These are phyloP conservation scores for Pangasius sanitwongsei DNA, from an alignment of 2,797 vertebrate genomes.

Conservation along the genomic window DNA sequence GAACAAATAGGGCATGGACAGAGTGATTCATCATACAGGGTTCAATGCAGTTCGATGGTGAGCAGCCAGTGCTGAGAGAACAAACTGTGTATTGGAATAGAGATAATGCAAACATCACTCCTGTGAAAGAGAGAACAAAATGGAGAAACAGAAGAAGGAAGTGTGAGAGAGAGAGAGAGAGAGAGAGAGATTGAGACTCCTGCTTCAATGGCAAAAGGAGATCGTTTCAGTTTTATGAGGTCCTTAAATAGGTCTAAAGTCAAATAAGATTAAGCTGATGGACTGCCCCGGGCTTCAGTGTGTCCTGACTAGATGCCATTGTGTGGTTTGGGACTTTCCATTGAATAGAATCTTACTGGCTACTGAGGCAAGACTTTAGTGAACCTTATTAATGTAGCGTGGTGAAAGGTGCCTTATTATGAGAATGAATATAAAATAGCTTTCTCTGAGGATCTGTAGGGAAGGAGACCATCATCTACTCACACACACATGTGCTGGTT, in stretches of 20 bases:
- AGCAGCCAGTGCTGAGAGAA: constrained; percentile 15
- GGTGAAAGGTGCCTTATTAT: constrained; percentile 50
- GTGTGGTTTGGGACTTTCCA: constrained; percentile 42
- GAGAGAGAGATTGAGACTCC: constrained; percentile 14
- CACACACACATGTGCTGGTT: not conserved
- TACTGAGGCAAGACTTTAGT: constrained; percentile 51
- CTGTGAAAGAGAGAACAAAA: not conserved
- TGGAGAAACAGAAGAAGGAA: not conserved
- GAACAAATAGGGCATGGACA: constrained; percentile 17
- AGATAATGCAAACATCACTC: constrained; percentile 10
- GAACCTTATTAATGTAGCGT: constrained; percentile 54
- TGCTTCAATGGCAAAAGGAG: constrained; percentile 33
- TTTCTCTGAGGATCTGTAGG: constrained; percentile 39
- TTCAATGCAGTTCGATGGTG: constrained; percentile 3
- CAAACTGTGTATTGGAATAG: constrained; percentile 20
- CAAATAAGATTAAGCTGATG: constrained; percentile 51
- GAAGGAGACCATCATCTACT: constrained; percentile 10
- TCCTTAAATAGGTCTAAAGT: constrained; percentile 47
- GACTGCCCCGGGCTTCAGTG: constrained; percentile 28
- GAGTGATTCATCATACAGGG: constrained; percentile 22
- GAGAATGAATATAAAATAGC: constrained; percentile 45
- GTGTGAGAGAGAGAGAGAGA: not conserved
- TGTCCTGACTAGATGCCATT: constrained; percentile 31
- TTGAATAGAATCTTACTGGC: constrained; percentile 41
- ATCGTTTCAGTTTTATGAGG: constrained; percentile 45